Evolutionary conservation across 1,140 invertebrate species (phyloP), one percentile per base, ranked within the genome.

Genomic region (Mactra quadrangularis): DNA sequence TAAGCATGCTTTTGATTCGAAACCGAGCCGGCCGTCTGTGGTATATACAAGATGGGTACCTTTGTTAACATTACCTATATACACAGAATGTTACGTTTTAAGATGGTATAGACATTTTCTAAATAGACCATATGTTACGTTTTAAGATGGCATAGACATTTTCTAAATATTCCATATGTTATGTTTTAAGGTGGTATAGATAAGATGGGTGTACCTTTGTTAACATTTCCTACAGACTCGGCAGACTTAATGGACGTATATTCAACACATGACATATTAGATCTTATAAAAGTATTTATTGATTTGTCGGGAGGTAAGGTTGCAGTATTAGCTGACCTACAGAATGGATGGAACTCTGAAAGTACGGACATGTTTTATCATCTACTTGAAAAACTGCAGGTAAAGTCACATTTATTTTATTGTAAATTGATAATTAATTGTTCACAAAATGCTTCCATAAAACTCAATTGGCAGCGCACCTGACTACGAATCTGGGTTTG

Each of bases 351-450:
- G 77, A 55, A 33, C 13, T 53, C 68, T 22, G 77, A 70, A 25
- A 29, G 50, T 31, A 71, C 60, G 25, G 31, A 25, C 9, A 81
- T 71, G 68, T 35, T 81, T n/a, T 29, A 52, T 1, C 17, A 55
- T 25, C 38, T 81, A 15, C 53, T 81, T 3, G 41, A 81, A 25
- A 64, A 81, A n/a, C 66, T 81, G 13, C 77, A 81, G 64, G 77
- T 81, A 45, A 33, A n/a, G 1, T 7, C 1, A 66, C 25, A 11
- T 9, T 47, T 19, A 47, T 47, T 47, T 11, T 11, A 19, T 47
- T 11, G 45, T 47, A 47, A 11, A n/a, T n/a, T n/a, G n/a, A n/a
- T n/a, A n/a, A n/a, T n/a, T n/a, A n/a, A n/a, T n/a, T n/a, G n/a
- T n/a, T n/a, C n/a, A n/a, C n/a, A n/a, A n/a, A n/a, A n/a, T n/a